These are phyloP conservation scores for Drosophila paucipuncta DNA, from an alignment of 2,888 invertebrate species.

Conservation along the genomic window DNA sequence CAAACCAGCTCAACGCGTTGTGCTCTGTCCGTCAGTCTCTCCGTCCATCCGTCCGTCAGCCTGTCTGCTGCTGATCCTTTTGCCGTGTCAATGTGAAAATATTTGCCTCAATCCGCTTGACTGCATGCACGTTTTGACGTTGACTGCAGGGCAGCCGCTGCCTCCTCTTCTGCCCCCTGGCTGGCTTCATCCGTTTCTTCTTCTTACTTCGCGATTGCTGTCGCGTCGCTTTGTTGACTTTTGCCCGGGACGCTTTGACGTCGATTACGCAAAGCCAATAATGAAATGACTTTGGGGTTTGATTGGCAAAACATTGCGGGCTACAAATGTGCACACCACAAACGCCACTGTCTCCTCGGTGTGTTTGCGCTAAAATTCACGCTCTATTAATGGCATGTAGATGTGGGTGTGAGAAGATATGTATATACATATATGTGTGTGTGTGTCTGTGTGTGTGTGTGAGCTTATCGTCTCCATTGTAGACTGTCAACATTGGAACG, in stretches of 20 bases:
- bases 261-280: conserved; percentile 83
- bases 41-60: background rate
- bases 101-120: conserved; percentile 81
- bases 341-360: conserved; percentile 18
- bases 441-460: conserved; percentile 10
- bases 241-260: conserved; percentile 80
- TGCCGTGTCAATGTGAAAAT: conserved; percentile 80
- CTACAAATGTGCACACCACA: conserved; percentile 68
- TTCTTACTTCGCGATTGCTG: conserved; percentile 16
- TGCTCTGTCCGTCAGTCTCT: conserved; percentile 5
- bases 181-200: conserved; percentile 3
- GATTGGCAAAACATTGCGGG: conserved; percentile 82
- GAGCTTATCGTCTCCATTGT: conserved; percentile 41
- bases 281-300: conserved; percentile 83
- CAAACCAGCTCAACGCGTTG: conserved; percentile 22
- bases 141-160: conserved; percentile 57
- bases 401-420: conserved; percentile 5
- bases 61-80: conserved; percentile 57
- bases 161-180: background rate
- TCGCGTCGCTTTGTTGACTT: conserved; percentile 71
- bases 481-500: conserved; percentile 67
- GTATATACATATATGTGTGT: conserved; percentile 4
- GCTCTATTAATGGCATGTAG: conserved; percentile 77
- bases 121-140: conserved; percentile 78
- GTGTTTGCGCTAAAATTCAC: conserved; percentile 75